phyloP scores from a whole-genome alignment of 2,888 invertebrate species.

The Parnassius apollo region DNA sequence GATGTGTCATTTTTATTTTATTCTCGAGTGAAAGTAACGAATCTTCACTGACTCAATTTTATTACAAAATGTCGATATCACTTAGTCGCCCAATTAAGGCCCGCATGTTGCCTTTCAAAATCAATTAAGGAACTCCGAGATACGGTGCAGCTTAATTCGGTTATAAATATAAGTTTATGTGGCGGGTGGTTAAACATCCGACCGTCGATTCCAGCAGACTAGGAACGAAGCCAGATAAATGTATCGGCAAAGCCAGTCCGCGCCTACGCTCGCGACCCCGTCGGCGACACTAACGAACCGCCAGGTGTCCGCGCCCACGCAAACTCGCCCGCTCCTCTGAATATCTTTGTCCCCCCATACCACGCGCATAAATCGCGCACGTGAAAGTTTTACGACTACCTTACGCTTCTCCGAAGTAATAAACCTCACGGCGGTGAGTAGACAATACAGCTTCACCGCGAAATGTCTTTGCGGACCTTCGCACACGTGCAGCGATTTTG shows the following conservation, averaged over 20 bases:
- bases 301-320: constrained; percentile 79
- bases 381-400: constrained; percentile 80
- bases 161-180: constrained; percentile 7
- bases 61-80: constrained; percentile 52
- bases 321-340: constrained; percentile 62
- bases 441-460: constrained; percentile 69
- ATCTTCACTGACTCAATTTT: constrained; percentile 36
- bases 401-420: constrained; percentile 72
- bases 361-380: constrained; percentile 73
- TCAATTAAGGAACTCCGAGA: constrained; percentile 55
- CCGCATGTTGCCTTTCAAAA: constrained; percentile 63
- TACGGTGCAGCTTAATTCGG: constrained; percentile 5
- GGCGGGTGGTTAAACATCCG: constrained; percentile 3
- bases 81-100: constrained; percentile 65
- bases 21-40: constrained; percentile 42
- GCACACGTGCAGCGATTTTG: constrained; percentile 67
- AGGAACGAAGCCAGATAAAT: constrained; percentile 24
- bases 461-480: constrained; percentile 62
- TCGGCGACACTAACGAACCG: constrained; percentile 71
- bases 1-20: constrained; percentile 33
- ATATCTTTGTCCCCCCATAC: constrained; percentile 72
- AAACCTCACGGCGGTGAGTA: constrained; percentile 60
- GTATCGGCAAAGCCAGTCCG: constrained; percentile 25
- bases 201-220: constrained; percentile 11
- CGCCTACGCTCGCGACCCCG: constrained; percentile 33